Conservation (phyloP, 2,113 vertebrate genomes). For the Pseudonaja textilis region DNA sequence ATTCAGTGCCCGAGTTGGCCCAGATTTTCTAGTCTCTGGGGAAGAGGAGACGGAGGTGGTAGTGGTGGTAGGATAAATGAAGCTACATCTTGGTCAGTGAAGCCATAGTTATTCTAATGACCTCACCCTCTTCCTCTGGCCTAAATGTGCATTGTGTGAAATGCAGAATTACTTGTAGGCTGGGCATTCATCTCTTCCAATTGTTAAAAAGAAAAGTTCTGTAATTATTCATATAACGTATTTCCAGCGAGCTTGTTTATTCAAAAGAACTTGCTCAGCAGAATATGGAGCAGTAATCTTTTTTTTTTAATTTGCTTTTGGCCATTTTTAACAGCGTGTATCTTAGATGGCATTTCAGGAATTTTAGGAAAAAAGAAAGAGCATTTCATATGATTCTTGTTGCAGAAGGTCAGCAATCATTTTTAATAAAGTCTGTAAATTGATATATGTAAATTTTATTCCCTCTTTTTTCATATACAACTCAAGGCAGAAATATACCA, state of each 20-base stretch:
- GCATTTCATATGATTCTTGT: background rate
- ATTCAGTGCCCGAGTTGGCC: slow-evolving; percentile 4
- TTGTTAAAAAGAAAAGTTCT: background rate
- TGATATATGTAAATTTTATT: background rate
- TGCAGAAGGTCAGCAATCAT: background rate
- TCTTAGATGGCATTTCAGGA: background rate
- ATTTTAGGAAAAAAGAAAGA: background rate
- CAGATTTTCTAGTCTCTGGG: slow-evolving; percentile 14
- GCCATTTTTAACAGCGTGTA: background rate
- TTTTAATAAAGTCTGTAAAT: background rate
- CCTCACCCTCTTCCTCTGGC: background rate
- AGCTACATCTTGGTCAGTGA: background rate
- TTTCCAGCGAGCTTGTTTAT: background rate
- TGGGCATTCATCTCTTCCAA: background rate
- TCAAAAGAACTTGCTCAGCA: background rate
- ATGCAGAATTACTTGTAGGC: background rate
- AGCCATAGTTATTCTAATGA: background rate
- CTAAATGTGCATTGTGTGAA: background rate
- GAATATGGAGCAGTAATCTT: background rate
- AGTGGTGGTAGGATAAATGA: background rate
- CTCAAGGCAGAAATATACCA: background rate
- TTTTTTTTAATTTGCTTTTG: background rate
- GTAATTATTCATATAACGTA: background rate
- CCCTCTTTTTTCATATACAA: background rate
- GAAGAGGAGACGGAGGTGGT: background rate